Evolutionary conservation across 2,797 vertebrate species (phyloP), one percentile per base, ranked within the genome.

Genomic region (Echiichthys vipera): DNA sequence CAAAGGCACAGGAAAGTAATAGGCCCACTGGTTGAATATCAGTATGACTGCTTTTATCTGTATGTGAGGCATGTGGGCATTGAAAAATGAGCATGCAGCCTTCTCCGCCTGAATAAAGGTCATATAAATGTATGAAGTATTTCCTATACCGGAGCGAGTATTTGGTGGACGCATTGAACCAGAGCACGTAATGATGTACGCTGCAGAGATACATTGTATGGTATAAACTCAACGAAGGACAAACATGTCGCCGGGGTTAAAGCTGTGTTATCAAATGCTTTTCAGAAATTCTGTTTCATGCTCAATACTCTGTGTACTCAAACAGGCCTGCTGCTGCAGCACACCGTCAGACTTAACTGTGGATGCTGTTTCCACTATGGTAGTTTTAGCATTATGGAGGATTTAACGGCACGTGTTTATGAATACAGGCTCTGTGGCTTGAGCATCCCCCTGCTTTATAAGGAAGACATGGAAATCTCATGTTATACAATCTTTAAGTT

Each of bases 141-240:
- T 64, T 57, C 17, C 61, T 40, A 13, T 17, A 10, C 5, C 5
- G 34, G 56, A 61, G 55, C 2, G 34, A 57, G 37, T 49, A 5
- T 72, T 50, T 57, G 49, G 32, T 12, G 32, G 9, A 59, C 1
- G 0, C 12, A 25, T 4, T 29, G 47, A 79, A 56, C 6, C 34
- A 1, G 24, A 37, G 5, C 45, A 30, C 39, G 40, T 13, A 71
- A 74, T 89, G 85, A 89, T 39, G 59, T 77, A 81, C 5, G 13
- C 25, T 22, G 72, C 70, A 29, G 49, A 57, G 66, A 24, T 11
- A 63, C 40, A 40, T 55, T 80, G 70, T 57, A 13, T 18, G 7
- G 42, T 13, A 20, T 18, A n/a, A 45, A 61, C 46, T 12, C 25
- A 1, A 11, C 1, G 27, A 85, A 88, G 72, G 77, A 74, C 62